These are phyloP conservation scores for Dorcus hopei DNA, from an alignment of 2,888 invertebrate species.

Conservation along the genomic window DNA sequence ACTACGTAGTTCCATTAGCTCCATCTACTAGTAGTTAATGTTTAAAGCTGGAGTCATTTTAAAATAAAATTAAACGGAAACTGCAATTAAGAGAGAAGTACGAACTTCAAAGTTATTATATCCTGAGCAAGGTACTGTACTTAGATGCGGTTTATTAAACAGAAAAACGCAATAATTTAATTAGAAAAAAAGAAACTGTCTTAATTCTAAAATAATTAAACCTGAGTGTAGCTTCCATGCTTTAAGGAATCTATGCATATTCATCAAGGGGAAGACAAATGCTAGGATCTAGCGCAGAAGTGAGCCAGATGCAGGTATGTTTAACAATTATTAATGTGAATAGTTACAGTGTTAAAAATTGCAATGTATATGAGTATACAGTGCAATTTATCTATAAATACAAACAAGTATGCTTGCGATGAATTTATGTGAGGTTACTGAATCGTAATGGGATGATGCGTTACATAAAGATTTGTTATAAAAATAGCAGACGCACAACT, in stretches of 20 bases:
- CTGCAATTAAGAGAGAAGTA: too few relatives aligned
- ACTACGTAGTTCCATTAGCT: too few relatives aligned
- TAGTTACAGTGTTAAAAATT: neutral
- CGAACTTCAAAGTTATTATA: too few relatives aligned
- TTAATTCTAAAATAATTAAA: too few relatives aligned
- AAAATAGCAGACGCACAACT: neutral
- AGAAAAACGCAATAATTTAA: too few relatives aligned
- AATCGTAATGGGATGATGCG: conserved; percentile 2
- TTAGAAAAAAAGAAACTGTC: too few relatives aligned
- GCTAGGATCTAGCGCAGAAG: conserved; percentile 1
- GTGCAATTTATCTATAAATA: neutral
- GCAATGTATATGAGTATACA: neutral
- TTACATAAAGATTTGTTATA: neutral
- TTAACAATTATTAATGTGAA: conserved; percentile 8
- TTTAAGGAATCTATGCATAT: conserved; percentile 1
- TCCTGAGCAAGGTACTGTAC: too few relatives aligned
- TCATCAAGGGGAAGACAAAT: conserved; percentile 5
- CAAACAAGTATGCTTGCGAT: neutral
- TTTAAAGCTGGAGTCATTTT: too few relatives aligned
- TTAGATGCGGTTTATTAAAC: too few relatives aligned
- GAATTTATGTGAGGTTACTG: conserved; percentile 9
- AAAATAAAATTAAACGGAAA: too few relatives aligned
- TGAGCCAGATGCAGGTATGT: conserved; percentile 4
- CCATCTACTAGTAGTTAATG: too few relatives aligned
- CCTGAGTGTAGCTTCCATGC: neutral